Evolutionary conservation across 2,888 invertebrate species (phyloP).

Genomic region (Trichogramma dendrolimi): DNA sequence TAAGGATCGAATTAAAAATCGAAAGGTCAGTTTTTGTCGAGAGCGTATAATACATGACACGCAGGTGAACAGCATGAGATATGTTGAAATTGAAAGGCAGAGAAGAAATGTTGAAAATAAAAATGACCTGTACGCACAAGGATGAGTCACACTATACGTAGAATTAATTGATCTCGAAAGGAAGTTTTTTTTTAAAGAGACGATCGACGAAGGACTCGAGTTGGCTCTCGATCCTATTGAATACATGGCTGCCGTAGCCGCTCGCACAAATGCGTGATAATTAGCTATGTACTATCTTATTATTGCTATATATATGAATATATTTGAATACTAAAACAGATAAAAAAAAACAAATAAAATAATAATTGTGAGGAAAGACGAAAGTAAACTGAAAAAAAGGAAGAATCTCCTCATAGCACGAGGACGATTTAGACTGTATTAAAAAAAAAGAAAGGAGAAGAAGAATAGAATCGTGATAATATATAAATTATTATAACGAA

Average conservation of each 20-base stretch:
- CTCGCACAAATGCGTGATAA: slow-evolving; percentile 37
- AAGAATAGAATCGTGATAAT: slow-evolving; percentile 4
- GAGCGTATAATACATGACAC: too few species aligned
- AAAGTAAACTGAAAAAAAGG: background rate
- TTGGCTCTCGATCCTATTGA: slow-evolving; percentile 18
- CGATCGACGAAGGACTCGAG: background rate
- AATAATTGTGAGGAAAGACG: slow-evolving; percentile 4
- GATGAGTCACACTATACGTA: too few species aligned
- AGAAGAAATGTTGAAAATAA: too few species aligned
- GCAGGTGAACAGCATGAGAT: too few species aligned
- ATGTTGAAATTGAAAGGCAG: too few species aligned
- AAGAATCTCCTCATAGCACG: slow-evolving; percentile 16
- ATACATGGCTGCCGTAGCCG: slow-evolving; percentile 32
- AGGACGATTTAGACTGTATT: slow-evolving; percentile 9
- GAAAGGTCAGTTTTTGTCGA: too few species aligned
- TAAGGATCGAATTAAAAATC: too few species aligned
- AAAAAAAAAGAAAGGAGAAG: background rate
- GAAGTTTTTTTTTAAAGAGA: background rate
- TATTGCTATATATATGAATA: slow-evolving; percentile 42
- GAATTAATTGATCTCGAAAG: too few species aligned
- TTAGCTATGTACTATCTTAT: slow-evolving; percentile 47
- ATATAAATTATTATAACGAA: slow-evolving; percentile 14
- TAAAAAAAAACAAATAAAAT: slow-evolving; percentile 8
- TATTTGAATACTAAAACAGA: slow-evolving; percentile 18
- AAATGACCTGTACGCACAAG: too few species aligned